Base-by-base conservation (phyloP, 1,140 invertebrate genomes). In the Chironomus tepperi region DNA sequence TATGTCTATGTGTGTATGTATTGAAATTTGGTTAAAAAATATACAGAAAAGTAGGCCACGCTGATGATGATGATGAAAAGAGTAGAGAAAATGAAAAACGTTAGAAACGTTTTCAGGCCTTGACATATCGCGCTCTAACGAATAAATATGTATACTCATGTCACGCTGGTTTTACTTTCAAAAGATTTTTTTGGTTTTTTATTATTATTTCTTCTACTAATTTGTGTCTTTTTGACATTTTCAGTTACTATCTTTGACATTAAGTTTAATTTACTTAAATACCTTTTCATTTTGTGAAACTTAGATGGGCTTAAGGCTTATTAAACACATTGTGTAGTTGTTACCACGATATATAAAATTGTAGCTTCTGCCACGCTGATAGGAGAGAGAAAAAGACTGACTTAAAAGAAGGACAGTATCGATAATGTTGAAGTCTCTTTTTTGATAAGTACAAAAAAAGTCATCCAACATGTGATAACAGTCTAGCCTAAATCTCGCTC, bases 321-420 rank as follows among this genome's bases (percentile, higher is more conserved):
- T 73, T 73, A 67, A 43, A 80, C 80, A 16, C n/a, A n/a, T n/a
- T n/a, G 3, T 43, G 79, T 80, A 79, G 78, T 80, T 79, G 80
- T 81, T 81, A 81, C 81, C 78, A 81, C 7, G 9, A 7, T 2
- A 57, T n/a, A 57, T 57, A 16, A 9, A 47, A 15, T n/a, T 70
- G 65, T 18, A 18, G 65, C 9, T 16, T 21, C 18, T 70, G 18
- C 65, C 18, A 21, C 19, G 65, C 65, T 70, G 65, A 82, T 82
- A 82, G 81, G 81, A 82, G 81, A 82, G 81, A 82, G 81, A 82
- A 82, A 82, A 82, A 82, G 81, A 82, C 81, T 82, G 81, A 82
- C 81, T 82, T 74, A 73, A 75, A 77, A 79, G 76, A 78, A 77
- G 24, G 24, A 34, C 24, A 34, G 80, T 74, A 34, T 34, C 24